Conservation (phyloP, 2,888 invertebrate genomes). For the Cylloceria caligata region DNA sequence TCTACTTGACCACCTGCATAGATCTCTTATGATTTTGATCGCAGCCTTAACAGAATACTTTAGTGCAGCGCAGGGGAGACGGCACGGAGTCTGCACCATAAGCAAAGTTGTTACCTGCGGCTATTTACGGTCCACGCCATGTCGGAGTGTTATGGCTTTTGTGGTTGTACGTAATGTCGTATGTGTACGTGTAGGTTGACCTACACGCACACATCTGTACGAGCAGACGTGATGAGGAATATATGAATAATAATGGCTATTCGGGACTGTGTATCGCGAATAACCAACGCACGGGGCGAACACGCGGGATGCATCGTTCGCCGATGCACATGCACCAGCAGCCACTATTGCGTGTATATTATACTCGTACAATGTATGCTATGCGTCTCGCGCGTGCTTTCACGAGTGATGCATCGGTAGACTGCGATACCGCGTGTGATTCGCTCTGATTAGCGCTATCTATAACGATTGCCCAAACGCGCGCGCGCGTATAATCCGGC, state of each 20-base stretch:
- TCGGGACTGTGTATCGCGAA: slow-evolving; percentile 76
- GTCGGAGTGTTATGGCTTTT: slow-evolving; percentile 43
- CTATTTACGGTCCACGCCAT: slow-evolving; percentile 47
- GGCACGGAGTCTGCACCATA: not conserved
- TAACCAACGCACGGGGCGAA: slow-evolving; percentile 59
- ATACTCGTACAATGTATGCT: slow-evolving; percentile 51
- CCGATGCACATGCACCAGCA: slow-evolving; percentile 45
- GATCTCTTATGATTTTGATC: not conserved
- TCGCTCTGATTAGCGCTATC: slow-evolving; percentile 84
- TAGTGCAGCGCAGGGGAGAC: slow-evolving; percentile 4
- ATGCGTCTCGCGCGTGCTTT: slow-evolving; percentile 56
- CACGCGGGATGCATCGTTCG: slow-evolving; percentile 56
- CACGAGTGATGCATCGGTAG: slow-evolving; percentile 77
- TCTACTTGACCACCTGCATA: not conserved
- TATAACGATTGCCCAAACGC: slow-evolving; percentile 78
- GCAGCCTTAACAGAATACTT: slow-evolving; percentile 4
- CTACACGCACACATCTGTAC: no score
- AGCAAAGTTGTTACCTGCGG: slow-evolving; percentile 42
- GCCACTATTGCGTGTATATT: slow-evolving; percentile 44
- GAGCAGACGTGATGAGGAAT: slow-evolving; percentile 84
- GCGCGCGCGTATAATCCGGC: slow-evolving; percentile 74
- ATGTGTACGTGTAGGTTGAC: slow-evolving; percentile 72
- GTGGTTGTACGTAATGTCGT: slow-evolving; percentile 24
- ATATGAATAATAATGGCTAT: slow-evolving; percentile 84
- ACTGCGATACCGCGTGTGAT: slow-evolving; percentile 81